Evolutionary conservation across 2,797 vertebrate species (phyloP), one percentile per base, ranked within the genome.

Genomic region (Gadopsis marmoratus): DNA sequence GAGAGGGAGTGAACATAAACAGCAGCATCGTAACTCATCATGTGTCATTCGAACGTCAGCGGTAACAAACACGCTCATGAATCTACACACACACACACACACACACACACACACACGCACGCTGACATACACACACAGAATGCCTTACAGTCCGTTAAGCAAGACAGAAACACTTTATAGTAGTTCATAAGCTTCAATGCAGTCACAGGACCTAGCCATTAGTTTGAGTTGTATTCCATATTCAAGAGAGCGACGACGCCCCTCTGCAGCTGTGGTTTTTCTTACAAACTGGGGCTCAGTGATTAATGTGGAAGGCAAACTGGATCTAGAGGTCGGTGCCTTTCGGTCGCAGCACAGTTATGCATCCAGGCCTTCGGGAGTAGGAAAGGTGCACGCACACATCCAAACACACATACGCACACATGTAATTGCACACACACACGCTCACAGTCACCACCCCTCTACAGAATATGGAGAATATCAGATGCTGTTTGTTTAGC

Each of bases 401-500:
- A 65, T 61, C 12, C 62, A 73, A 13, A 66, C 61, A 78, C 5
- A 55, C 47, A 14, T 29, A 83, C 26, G 58, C 31, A 47, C 55
- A 63, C 50, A 35, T 53, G 31, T 14, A 37, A 14, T 64, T 50
- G 64, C 53, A 41, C 48, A 79, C 48, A 79, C 58, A 51, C 88
- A 84, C 89, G 89, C 90, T 85, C 90, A 90, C 93, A 71, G 89
- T 94, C 92, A 93, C 91, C 94, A 86, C 93, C 93, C 94, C 79
- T 83, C 79, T 88, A 84, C 90, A 91, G 88, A 87, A 77, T 91
- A 94, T 93, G 95, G 85, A 90, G 83, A 92, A 85, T 92, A 93
- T 94, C 92, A 92, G 92, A 93, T 92, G 95, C 95, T 96, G 96
- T 97, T 97, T 97, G 96, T 97, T 97, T 97, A 96, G 97, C 96